These are phyloP conservation scores for Pristionchus arcanus DNA, from an alignment of 2,888 invertebrate genomes.

Conservation along the genomic window DNA sequence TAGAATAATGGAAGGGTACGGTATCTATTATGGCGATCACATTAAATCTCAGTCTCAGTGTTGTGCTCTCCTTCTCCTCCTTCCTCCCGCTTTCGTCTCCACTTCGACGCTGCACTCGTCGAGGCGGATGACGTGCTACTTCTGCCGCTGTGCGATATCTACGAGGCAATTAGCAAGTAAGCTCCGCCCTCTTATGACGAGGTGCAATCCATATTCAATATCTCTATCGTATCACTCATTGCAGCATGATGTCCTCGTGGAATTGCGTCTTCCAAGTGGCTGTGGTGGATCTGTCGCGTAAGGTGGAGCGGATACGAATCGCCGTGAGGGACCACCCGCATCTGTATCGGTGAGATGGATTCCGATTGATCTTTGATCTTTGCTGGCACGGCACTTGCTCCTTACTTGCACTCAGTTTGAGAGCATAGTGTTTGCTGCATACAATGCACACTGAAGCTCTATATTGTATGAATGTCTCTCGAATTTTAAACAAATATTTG, in stretches of 20 bases:
- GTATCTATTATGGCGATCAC: too few species aligned
- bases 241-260: slow-evolving; percentile 31
- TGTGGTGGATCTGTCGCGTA: neutral
- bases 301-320: neutral
- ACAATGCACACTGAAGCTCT: too few species aligned
- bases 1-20: too few species aligned
- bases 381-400: too few species aligned
- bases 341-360: neutral
- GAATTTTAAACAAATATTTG: neutral
- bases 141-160: neutral
- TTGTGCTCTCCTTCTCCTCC: neutral
- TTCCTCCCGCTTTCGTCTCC: neutral
- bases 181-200: neutral
- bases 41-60: too few species aligned
- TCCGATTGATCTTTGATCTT: too few species aligned
- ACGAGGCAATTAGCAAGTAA: neutral
- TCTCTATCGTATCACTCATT: neutral
- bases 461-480: too few species aligned
- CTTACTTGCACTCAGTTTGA: too few species aligned
- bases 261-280: slow-evolving; percentile 34
- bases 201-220: neutral
- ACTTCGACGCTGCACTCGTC: slow-evolving; percentile 24
- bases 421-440: too few species aligned
- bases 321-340: neutral
- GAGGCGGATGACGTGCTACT: slow-evolving; percentile 10